These are phyloP conservation scores for Drosophila serrata DNA, from an alignment of 1,140 invertebrate species.

Conservation along the genomic window DNA sequence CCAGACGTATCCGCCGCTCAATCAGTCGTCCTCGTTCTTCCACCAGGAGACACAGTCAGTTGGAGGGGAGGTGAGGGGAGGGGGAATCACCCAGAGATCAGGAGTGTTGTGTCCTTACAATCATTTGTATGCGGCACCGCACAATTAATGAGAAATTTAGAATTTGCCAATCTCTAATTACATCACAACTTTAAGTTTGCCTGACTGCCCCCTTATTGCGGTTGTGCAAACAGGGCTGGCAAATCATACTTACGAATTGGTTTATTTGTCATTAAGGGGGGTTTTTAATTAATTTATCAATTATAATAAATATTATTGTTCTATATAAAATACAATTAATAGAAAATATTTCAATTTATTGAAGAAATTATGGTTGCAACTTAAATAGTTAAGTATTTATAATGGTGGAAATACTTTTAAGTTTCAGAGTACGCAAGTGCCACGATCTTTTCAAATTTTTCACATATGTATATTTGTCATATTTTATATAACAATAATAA, in stretches of 20 bases:
- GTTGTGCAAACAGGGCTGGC: constrained; percentile 10
- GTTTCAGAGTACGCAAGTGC: too few relatives aligned
- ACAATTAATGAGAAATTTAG: constrained; percentile 84
- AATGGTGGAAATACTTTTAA: too few relatives aligned
- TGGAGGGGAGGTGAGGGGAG: too few relatives aligned
- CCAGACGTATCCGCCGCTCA: constrained; percentile 75
- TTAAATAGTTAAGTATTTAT: too few relatives aligned
- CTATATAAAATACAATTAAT: background rate
- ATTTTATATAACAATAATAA: too few relatives aligned
- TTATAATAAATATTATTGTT: background rate
- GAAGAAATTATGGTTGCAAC: too few relatives aligned
- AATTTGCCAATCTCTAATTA: constrained; percentile 84
- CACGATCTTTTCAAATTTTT: too few relatives aligned
- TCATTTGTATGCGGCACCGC: constrained; percentile 58
- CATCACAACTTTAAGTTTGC: constrained; percentile 49
- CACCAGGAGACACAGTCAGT: constrained; percentile 7
- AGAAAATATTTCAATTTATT: background rate
- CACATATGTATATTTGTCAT: too few relatives aligned
- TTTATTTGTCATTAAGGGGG: background rate
- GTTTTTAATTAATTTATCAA: background rate
- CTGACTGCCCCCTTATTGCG: background rate
- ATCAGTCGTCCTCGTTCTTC: constrained; percentile 54
- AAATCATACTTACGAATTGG: background rate
- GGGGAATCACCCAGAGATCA: constrained; percentile 1
- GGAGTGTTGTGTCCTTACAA: constrained; percentile 7